A percentile compares a stretch with the other conserved stretches of the same genome.
phyloP scores from a whole-genome alignment of 2,888 invertebrate genomes.

The Vesta saturnalis region DNA sequence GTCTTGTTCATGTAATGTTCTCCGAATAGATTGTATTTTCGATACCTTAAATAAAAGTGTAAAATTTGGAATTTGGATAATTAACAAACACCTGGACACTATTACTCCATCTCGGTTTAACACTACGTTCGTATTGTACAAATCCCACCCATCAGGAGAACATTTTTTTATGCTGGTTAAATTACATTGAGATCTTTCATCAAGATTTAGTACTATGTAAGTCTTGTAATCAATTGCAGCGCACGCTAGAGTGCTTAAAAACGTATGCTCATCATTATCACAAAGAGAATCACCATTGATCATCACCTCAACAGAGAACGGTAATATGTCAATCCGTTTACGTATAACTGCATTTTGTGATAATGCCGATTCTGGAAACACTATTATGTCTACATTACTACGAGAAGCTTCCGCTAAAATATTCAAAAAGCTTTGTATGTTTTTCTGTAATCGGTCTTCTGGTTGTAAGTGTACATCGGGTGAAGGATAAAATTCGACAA shows the following conservation, averaged over 20 bases:
- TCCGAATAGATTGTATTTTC: conserved; percentile 56
- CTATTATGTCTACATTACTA: background rate
- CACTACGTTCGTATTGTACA: conserved; percentile 83
- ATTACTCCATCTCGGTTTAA: conserved; percentile 77
- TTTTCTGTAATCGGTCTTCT: conserved; percentile 39
- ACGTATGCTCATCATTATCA: background rate
- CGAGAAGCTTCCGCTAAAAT: background rate
- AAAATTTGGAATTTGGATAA: no score
- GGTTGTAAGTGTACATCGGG: conserved; percentile 44
- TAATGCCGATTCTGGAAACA: background rate
- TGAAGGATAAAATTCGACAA: conserved; percentile 69
- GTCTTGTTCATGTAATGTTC: conserved; percentile 60
- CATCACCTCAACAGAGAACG: background rate
- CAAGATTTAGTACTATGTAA: conserved; percentile 76
- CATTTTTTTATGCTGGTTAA: conserved; percentile 53
- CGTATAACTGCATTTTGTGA: background rate
- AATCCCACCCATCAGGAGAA: conserved; percentile 65
- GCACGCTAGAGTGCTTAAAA: conserved; percentile 63
- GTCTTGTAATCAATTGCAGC: conserved; percentile 68
- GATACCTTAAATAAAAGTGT: conserved; percentile 55
- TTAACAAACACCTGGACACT: conserved; percentile 76
- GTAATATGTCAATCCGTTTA: background rate
- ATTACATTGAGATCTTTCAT: background rate
- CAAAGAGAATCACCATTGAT: conserved; percentile 9
- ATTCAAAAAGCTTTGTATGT: conserved; percentile 42